Conservation (phyloP, 2,797 vertebrate species). For the Clarias platycephalus region DNA sequence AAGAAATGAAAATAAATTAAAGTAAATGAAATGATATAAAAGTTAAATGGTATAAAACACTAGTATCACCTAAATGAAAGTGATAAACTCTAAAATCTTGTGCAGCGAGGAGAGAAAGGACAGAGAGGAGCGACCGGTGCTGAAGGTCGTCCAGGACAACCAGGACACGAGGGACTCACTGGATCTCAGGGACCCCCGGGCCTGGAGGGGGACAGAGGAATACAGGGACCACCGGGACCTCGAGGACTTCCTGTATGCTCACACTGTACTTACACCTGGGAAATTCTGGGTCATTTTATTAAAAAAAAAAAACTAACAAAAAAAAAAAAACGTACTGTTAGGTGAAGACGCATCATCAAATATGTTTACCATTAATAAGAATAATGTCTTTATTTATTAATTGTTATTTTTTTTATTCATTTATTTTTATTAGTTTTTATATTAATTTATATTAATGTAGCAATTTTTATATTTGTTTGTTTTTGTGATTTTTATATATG, state of each 20-base stretch:
- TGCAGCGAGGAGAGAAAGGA: conserved; percentile 74
- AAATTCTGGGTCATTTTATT: not conserved
- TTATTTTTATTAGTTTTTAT: no score
- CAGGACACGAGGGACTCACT: conserved; percentile 73
- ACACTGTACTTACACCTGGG: not conserved
- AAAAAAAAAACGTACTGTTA: no score
- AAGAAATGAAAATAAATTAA: not conserved
- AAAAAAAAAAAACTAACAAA: not conserved
- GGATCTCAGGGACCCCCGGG: conserved; percentile 75
- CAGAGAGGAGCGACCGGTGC: conserved; percentile 68
- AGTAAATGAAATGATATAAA: not conserved
- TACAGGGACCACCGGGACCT: conserved; percentile 72
- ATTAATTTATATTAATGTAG: no score
- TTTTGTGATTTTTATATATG: no score
- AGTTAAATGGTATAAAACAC: not conserved
- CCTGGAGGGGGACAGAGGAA: conserved; percentile 75
- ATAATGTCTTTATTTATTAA: no score
- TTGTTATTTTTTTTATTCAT: no score
- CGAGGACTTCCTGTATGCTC: conserved; percentile 73
- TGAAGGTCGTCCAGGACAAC: conserved; percentile 73
- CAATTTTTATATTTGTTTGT: no score
- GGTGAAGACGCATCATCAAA: no score
- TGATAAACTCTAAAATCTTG: not conserved
- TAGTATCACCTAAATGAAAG: not conserved
- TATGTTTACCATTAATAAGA: no score